Conservation (phyloP, 2,888 invertebrate genomes). For the Lasioglossum zephyrum region DNA sequence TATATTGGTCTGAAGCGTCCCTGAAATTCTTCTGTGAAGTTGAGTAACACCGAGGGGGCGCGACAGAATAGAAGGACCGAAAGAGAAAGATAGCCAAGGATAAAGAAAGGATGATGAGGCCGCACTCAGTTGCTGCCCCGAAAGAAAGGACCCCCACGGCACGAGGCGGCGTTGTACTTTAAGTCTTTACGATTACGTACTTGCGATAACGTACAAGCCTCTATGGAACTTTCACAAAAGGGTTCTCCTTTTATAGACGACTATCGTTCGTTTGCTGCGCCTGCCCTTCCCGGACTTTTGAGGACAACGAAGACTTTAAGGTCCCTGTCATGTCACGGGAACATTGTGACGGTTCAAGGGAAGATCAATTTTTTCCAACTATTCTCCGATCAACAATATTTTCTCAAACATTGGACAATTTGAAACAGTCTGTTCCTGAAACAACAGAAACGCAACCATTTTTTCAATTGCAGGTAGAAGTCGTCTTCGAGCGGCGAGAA, state of each 20-base stretch:
- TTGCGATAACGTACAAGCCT: constrained; percentile 66
- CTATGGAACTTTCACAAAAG: constrained; percentile 54
- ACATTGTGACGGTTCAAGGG: constrained; percentile 22
- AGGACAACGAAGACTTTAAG: constrained; percentile 34
- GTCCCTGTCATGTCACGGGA: constrained; percentile 20
- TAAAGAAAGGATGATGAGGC: constrained; percentile 56
- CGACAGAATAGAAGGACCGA: constrained; percentile 29
- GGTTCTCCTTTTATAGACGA: constrained; percentile 37
- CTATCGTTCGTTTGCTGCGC: constrained; percentile 39
- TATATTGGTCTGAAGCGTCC: constrained; percentile 50
- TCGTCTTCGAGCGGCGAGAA: too few relatives aligned
- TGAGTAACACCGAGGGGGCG: constrained; percentile 19
- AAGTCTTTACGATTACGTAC: constrained; percentile 69
- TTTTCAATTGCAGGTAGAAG: too few relatives aligned
- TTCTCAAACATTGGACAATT: not conserved
- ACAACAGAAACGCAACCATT: not conserved
- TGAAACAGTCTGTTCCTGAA: too few relatives aligned
- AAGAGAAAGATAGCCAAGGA: constrained; percentile 23
- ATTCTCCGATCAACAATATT: not conserved
- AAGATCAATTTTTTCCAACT: constrained; percentile 27
- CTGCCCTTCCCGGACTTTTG: not conserved
- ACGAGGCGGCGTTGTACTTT: constrained; percentile 54
- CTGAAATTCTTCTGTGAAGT: constrained; percentile 55
- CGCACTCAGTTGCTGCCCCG: constrained; percentile 34
- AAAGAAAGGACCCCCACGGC: constrained; percentile 48